Evolutionary conservation across 1,140 invertebrate species (phyloP).

Genomic region (Maniola jurtina): DNA sequence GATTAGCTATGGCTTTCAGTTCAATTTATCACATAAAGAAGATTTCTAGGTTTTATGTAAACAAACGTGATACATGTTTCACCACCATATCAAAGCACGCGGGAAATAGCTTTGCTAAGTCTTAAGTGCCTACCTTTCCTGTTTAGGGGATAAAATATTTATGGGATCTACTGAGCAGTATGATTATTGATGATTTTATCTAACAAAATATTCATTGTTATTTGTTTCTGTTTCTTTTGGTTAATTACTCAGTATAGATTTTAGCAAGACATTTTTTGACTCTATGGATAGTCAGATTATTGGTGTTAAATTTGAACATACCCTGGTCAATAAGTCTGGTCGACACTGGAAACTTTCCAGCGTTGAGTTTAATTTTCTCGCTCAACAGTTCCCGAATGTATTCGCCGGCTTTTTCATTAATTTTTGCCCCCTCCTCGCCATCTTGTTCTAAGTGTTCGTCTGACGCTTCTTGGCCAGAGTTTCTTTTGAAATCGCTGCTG

Average conservation of each 20-base stretch:
- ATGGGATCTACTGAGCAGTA: no score
- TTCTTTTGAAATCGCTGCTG: slow-evolving; percentile 80
- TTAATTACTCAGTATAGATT: neutral
- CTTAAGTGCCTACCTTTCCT: no score
- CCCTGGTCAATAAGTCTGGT: slow-evolving; percentile 86
- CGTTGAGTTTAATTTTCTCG: slow-evolving; percentile 86
- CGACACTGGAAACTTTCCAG: slow-evolving; percentile 84
- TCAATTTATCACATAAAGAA: no score
- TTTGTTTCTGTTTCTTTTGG: neutral
- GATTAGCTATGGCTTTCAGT: no score
- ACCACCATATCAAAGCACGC: no score
- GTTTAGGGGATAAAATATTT: no score
- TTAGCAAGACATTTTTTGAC: neutral
- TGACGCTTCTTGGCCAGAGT: slow-evolving; percentile 53
- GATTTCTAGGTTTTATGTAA: no score
- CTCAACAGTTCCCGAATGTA: slow-evolving; percentile 87
- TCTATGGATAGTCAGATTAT: neutral
- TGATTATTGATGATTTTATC: no score
- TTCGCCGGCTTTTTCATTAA: slow-evolving; percentile 85
- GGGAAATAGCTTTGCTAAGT: no score
- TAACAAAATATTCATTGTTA: no score
- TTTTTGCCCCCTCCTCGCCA: slow-evolving; percentile 71
- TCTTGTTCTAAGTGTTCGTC: slow-evolving; percentile 64
- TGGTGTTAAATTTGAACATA: slow-evolving; percentile 45
- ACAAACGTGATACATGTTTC: no score